Percentiles rank a stretch among this genome's conserved stretches.
Conservation (phyloP, 2,113 vertebrate genomes). For the Orcinus orca region DNA sequence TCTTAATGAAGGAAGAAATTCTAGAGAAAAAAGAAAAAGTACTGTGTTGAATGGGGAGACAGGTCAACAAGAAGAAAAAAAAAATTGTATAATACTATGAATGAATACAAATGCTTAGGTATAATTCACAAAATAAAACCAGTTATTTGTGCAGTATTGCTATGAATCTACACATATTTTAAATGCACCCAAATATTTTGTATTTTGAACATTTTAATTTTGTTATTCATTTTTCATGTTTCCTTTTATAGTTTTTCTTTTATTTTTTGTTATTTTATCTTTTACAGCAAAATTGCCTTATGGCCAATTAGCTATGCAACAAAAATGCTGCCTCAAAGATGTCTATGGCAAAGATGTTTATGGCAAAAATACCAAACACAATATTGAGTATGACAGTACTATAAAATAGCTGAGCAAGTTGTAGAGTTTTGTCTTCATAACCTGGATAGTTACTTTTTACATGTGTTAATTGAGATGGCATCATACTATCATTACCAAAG, state of each 20-base stretch:
- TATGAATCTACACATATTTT: background rate
- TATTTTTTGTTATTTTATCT: background rate
- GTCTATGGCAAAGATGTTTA: background rate
- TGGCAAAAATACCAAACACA: background rate
- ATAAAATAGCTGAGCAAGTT: background rate
- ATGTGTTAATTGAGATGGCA: background rate
- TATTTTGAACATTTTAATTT: background rate
- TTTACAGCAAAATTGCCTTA: background rate
- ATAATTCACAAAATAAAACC: background rate
- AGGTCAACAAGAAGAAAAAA: background rate
- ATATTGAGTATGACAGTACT: background rate
- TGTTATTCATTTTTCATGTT: background rate
- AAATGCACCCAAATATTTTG: background rate
- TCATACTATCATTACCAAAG: background rate
- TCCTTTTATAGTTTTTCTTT: background rate
- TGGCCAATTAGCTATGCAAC: background rate
- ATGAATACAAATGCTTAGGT: background rate
- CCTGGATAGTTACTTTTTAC: background rate
- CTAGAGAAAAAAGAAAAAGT: background rate
- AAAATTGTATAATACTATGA: background rate
- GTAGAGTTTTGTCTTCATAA: background rate
- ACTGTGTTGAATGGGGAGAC: background rate
- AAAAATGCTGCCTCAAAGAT: background rate
- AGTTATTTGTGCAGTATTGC: background rate
- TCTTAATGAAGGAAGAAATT: background rate